Evolutionary conservation across 1,140 invertebrate species (phyloP).

Genomic region (Streblospio benedicti): DNA sequence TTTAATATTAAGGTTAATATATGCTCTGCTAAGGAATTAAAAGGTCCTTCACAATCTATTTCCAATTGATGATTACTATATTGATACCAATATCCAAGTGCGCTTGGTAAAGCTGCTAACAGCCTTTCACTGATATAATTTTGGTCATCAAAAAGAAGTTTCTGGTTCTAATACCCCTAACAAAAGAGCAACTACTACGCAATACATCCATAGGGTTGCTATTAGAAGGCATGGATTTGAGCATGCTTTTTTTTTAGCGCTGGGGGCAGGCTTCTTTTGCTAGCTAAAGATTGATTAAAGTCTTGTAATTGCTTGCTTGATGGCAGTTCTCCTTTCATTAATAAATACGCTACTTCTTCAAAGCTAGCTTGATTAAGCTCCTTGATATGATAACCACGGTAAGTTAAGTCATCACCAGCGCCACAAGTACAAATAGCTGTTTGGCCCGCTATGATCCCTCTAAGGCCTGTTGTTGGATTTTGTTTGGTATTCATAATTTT

Average conservation of each 20-base stretch:
- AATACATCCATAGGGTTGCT: neutral
- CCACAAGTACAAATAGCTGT: neutral
- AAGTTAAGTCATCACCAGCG: neutral
- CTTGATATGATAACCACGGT: neutral
- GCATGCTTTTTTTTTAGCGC: neutral
- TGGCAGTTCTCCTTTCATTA: neutral
- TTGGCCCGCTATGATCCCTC: neutral
- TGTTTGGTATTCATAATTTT: neutral
- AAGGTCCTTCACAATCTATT: conserved; percentile 11
- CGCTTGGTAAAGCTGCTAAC: neutral
- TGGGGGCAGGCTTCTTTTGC: neutral
- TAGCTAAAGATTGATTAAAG: neutral
- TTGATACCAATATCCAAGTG: neutral
- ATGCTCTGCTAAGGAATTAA: conserved; percentile 15
- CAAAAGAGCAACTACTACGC: no score
- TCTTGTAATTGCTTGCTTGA: neutral
- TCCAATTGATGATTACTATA: neutral
- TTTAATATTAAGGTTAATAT: conserved; percentile 17
- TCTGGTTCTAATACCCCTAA: no score
- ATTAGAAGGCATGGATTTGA: neutral
- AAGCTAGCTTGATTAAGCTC: neutral
- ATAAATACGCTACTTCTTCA: neutral
- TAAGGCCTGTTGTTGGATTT: neutral
- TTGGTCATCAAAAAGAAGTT: no score
- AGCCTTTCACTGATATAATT: neutral